Conservation (phyloP, 2,797 vertebrate species). For the Kryptolebias ocellatus region DNA sequence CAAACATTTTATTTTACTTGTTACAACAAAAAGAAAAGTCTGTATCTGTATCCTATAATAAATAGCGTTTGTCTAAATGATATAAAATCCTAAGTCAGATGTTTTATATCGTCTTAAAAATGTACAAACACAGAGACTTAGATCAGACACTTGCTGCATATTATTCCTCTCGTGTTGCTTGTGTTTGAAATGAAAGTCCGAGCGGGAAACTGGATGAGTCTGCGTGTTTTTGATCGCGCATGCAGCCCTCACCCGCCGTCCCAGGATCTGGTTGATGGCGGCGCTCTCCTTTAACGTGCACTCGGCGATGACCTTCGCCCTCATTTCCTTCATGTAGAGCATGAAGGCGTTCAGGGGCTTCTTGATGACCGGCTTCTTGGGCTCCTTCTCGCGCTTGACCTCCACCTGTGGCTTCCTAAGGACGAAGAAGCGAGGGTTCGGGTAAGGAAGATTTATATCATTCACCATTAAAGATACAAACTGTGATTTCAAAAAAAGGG, state of each 20-base stretch:
- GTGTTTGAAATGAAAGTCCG: conserved; percentile 56
- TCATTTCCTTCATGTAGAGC: conserved; percentile 99
- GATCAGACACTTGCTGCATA: background rate
- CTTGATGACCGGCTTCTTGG: conserved; percentile 98
- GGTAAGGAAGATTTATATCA: too few species aligned
- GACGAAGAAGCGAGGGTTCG: too few species aligned
- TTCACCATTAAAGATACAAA: too few species aligned
- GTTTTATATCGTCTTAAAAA: too few species aligned
- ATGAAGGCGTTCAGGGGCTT: conserved; percentile 99
- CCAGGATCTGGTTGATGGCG: conserved; percentile 98
- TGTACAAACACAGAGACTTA: too few species aligned
- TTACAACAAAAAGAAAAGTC: too few species aligned
- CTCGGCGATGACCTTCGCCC: conserved; percentile 97
- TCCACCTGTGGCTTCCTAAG: conserved; percentile 91
- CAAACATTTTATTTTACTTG: too few species aligned
- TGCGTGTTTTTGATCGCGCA: background rate
- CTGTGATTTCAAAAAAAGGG: too few species aligned
- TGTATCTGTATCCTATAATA: too few species aligned
- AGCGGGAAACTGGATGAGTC: conserved; percentile 50
- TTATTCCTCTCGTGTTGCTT: conserved; percentile 47
- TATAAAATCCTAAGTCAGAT: too few species aligned
- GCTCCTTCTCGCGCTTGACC: conserved; percentile 94
- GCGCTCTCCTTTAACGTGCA: conserved; percentile 99
- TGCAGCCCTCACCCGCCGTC: conserved; percentile 88
- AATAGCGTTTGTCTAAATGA: too few species aligned